Evolutionary conservation across 1,140 invertebrate species (phyloP).

Genomic region (Protaetia brevitarsis): DNA sequence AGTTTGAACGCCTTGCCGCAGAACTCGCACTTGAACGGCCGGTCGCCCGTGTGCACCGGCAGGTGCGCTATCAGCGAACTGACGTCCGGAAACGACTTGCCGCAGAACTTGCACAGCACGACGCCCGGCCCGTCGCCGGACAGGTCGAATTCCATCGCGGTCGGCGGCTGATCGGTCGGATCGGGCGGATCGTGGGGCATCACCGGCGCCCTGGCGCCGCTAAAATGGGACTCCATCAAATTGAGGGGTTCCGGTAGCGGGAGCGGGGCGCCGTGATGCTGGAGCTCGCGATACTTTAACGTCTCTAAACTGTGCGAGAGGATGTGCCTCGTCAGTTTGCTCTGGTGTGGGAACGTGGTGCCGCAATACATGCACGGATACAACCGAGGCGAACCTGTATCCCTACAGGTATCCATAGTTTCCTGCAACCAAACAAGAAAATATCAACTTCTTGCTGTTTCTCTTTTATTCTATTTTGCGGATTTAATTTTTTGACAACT

Average conservation of each 20-base stretch:
- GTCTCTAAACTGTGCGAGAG: conserved; percentile 82
- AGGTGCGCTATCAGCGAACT: conserved; percentile 79
- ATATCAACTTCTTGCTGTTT: conserved; percentile 81
- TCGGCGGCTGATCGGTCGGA: conserved; percentile 54
- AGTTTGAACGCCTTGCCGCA: conserved; percentile 88
- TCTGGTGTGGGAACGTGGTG: conserved; percentile 80
- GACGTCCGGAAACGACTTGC: conserved; percentile 85
- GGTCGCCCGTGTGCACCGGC: conserved; percentile 82
- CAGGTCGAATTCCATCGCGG: conserved; percentile 54
- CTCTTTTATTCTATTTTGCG: conserved; percentile 12
- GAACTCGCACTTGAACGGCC: conserved; percentile 88
- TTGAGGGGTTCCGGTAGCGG: conserved; percentile 42
- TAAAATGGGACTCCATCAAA: conserved; percentile 42
- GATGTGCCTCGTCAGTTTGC: conserved; percentile 83
- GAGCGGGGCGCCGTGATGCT: conserved; percentile 43
- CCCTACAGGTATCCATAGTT: conserved; percentile 55
- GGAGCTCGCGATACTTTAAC: conserved; percentile 75
- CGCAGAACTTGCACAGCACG: conserved; percentile 86
- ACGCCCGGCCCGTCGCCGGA: conserved; percentile 62
- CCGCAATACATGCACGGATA: conserved; percentile 85
- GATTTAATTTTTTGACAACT: conserved; percentile 17
- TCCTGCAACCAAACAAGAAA: conserved; percentile 90
- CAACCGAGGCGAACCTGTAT: conserved; percentile 55
- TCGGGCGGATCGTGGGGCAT: conserved; percentile 53
- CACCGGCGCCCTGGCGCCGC: conserved; percentile 46